These are phyloP conservation scores for Melipona beecheii DNA, from an alignment of 2,888 invertebrate genomes.

Conservation along the genomic window DNA sequence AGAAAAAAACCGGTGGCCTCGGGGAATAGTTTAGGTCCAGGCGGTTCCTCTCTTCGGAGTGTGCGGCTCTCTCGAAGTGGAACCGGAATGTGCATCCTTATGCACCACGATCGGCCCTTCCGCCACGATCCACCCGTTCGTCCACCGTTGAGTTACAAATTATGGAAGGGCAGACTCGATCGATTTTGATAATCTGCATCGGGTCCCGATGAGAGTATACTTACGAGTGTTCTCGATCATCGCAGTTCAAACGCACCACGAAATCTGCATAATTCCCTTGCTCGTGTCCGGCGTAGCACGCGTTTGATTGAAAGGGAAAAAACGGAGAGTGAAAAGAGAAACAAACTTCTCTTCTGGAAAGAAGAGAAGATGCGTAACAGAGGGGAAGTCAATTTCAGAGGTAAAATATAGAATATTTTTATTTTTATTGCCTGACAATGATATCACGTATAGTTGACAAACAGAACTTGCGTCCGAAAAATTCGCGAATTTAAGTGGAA, in stretches of 20 bases:
- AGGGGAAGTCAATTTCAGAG: too few species aligned
- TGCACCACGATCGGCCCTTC: slow-evolving; percentile 51
- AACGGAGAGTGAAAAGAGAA: neutral
- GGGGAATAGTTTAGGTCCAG: slow-evolving; percentile 61
- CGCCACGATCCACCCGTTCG: slow-evolving; percentile 38
- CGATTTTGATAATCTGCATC: slow-evolving; percentile 73
- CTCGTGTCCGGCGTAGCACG: neutral
- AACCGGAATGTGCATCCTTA: slow-evolving; percentile 62
- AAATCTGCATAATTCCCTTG: slow-evolving; percentile 70
- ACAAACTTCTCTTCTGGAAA: neutral
- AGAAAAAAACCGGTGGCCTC: slow-evolving; percentile 65
- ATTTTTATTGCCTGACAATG: neutral
- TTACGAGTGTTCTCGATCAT: slow-evolving; percentile 63
- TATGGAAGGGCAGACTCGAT: slow-evolving; percentile 58
- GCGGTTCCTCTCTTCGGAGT: slow-evolving; percentile 18
- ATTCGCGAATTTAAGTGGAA: too few species aligned
- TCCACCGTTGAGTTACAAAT: slow-evolving; percentile 60
- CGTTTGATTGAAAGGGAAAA: too few species aligned
- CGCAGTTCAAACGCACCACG: slow-evolving; percentile 54
- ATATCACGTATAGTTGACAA: too few species aligned
- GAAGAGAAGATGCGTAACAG: neutral
- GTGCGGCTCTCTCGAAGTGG: slow-evolving; percentile 29
- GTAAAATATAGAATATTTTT: neutral
- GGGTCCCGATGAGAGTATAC: slow-evolving; percentile 66
- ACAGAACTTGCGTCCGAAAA: too few species aligned